Evolutionary conservation across 1,140 invertebrate genomes (phyloP).

Genomic region (Helicorthomorpha holstii): DNA sequence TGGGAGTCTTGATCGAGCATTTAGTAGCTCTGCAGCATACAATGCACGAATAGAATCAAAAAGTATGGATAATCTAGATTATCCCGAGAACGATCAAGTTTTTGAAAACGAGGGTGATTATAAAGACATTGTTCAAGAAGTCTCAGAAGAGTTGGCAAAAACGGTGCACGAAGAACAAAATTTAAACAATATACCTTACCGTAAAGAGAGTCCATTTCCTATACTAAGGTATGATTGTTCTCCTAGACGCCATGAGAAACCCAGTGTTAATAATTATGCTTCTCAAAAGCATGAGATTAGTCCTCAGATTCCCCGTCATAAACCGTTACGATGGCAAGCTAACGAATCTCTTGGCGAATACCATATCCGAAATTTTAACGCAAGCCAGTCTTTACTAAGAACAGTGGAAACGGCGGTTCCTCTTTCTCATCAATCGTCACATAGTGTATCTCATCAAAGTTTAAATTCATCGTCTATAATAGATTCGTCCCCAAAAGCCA

Average conservation of each 20-base stretch:
- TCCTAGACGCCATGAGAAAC: neutral
- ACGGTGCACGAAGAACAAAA: neutral
- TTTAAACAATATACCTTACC: neutral
- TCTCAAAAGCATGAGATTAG: too few relatives aligned
- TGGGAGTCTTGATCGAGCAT: neutral
- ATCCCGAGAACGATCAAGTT: neutral
- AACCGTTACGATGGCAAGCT: neutral
- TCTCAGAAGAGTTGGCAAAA: neutral
- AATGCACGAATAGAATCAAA: neutral
- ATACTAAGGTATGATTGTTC: neutral
- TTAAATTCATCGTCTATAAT: neutral
- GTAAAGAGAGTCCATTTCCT: neutral
- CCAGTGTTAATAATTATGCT: neutral
- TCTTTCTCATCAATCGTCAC: neutral
- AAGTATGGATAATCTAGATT: conserved; percentile 6
- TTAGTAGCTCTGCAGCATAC: neutral
- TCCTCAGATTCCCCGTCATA: neutral
- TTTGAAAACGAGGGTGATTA: neutral
- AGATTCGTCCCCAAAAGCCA: neutral
- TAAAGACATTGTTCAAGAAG: neutral
- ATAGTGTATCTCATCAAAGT: neutral
- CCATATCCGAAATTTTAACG: neutral
- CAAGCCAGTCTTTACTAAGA: too few relatives aligned
- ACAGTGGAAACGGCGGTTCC: neutral
- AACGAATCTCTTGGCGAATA: neutral